Base-by-base conservation (phyloP, 2,797 vertebrate genomes). In the Aphelocoma californica region DNA sequence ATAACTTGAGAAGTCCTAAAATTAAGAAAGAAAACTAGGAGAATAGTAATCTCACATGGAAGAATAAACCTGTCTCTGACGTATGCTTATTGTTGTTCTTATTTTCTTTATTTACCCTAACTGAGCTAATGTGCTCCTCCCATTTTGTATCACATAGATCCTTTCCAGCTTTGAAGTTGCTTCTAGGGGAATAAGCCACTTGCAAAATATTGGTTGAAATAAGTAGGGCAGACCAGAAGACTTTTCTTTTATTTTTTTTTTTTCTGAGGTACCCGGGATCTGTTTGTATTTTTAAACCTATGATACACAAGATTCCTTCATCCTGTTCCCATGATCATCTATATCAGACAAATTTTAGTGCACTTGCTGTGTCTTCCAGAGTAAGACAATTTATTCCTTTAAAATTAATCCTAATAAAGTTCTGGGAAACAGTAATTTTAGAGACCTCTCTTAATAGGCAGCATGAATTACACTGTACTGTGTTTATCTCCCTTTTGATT, bases 111-210 rank as follows among this genome's bases (percentile, higher is more conserved):
- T 77, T 53, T 65, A 47, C 25, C 13, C 5, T 62, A 31, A 29
- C 0, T 14, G 25, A 11, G 5, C 8, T 62, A 50, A 69, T 1
- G 1, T 45, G 1, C 3, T 73, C 7, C 20, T 86, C 23, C 7
- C 11, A 29, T 62, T 93, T 67, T 36, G 0, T 20, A 53, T 66
- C 38, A 58, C 13, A 24, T 32, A 73, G 31, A 54, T 56, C 2
- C 21, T 69, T 81, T 58, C 16, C 3, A 24, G 21, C 24, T 79
- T 61, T 47, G 12, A 69, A 85, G 21, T n/a, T 66, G 2, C 4
- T 53, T 21, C n/a, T 62, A 38, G 34, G 10, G 5, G 8, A 90
- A 56, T 32, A 85, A 88, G 6, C 21, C 9, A 36, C 16, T 53
- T 71, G 24, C 3, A 79, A 85, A 72, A 61, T 65, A 42, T 13